Evolutionary conservation across 1,140 invertebrate genomes (phyloP), one percentile per base, ranked within the genome.

Genomic region (Drosophila lacteicornis): DNA sequence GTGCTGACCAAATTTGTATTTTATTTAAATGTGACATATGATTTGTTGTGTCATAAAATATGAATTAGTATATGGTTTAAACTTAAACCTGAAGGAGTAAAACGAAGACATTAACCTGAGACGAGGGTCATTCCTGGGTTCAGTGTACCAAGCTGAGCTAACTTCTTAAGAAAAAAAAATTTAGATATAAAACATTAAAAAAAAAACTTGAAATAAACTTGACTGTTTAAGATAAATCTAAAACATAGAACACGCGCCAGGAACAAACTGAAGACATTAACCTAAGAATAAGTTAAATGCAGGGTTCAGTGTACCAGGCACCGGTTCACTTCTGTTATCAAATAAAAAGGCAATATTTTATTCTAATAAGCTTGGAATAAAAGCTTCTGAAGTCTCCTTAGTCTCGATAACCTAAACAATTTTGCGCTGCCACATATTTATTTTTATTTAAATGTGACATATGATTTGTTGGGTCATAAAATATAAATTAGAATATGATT

Each of bases 51-150:
- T n/a, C 33, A 51, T 76, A 55, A 83, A 67, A 25, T 58, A 57
- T 47, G 27, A 46, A n/a, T 45, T 55, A 19, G 33, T 55, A 62
- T 61, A 59, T 49, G 36, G 17, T 22, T 73, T 43, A 27, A 50
- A 22, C 5, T 19, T 30, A 22, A 25, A 42, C 9, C 8, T 27
- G 4, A 49, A 15, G 25, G n/a, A 47, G 43, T 30, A 25, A 40
- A 13, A 17, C 27, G n/a, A 40, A 49, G 45, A 46, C 55, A 73
- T 73, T 73, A 73, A 42, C 69, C 67, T 8, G 3, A 42, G 15
- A 8, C 38, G 53, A 73, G 69, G 63, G 30, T 73, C 51, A 73
- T 50, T 59, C 30, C 30, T 27, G 61, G 30, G 67, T 47, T 68
- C 67, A 70, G 67, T 55, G 67, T 70, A 51, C 67, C 67, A 70